Conservation (phyloP, 2,888 invertebrate genomes). For the Aplocera efformata region DNA sequence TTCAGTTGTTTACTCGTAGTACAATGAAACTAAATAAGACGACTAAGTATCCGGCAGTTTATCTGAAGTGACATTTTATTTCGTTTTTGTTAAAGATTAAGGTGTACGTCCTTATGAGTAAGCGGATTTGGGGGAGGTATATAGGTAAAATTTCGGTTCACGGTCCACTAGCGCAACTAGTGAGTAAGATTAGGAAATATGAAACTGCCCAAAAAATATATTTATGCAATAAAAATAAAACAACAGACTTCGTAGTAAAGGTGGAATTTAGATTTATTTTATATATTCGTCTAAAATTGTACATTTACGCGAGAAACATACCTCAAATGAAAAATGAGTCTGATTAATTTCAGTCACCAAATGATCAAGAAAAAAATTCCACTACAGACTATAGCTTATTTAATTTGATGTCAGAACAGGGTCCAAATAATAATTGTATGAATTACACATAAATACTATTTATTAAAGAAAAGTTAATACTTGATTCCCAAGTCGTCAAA, state of each 20-base stretch:
- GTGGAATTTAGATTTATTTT: conserved; percentile 22
- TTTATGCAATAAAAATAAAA: not conserved
- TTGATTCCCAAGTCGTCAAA: conserved; percentile 65
- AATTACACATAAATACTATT: conserved; percentile 57
- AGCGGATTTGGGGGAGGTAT: no score
- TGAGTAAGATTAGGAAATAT: no score
- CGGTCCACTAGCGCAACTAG: no score
- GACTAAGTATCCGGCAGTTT: no score
- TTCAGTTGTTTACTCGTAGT: no score
- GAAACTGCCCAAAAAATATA: no score
- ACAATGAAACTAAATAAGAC: no score
- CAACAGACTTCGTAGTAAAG: conserved; percentile 7
- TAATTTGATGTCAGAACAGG: conserved; percentile 27
- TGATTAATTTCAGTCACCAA: conserved; percentile 41
- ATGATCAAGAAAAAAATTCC: conserved; percentile 5
- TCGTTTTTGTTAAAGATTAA: no score
- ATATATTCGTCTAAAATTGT: conserved; percentile 73
- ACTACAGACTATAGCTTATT: not conserved
- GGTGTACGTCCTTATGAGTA: no score
- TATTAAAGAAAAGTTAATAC: conserved; percentile 75
- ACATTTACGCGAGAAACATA: conserved; percentile 79
- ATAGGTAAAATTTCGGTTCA: no score
- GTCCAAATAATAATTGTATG: conserved; percentile 48
- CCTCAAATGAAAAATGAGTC: conserved; percentile 44
- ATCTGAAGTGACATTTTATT: no score